A percentile compares a stretch with the other conserved stretches of the same genome.
These are phyloP conservation scores for Notoglanidium macrostoma DNA, from an alignment of 2,797 vertebrate genomes.

Conservation along the genomic window DNA sequence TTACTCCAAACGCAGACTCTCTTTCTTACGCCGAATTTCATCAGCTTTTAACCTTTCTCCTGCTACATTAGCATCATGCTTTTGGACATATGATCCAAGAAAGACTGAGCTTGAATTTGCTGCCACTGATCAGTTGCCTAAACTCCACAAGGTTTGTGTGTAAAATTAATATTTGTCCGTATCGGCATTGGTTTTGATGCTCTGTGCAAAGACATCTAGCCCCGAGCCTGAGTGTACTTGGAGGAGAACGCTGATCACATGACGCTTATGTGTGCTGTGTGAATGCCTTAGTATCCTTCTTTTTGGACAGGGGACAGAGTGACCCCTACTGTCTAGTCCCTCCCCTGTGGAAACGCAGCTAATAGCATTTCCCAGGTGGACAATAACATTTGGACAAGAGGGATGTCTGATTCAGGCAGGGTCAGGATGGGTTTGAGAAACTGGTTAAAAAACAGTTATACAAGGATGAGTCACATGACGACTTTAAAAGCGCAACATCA, in stretches of 20 bases:
- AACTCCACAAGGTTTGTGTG: not conserved
- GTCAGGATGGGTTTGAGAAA: not conserved
- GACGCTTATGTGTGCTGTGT: not conserved
- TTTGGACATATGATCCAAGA: not conserved
- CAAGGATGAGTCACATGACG: not conserved
- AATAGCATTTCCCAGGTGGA: not conserved
- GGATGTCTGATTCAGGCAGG: not conserved
- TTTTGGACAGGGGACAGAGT: constrained; percentile 20
- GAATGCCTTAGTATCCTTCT: not conserved
- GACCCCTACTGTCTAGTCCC: constrained; percentile 37
- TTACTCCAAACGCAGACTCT: not conserved
- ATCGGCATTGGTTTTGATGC: not conserved
- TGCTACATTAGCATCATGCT: not conserved
- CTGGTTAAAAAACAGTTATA: not conserved
- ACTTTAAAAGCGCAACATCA: not conserved
- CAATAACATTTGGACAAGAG: not conserved
- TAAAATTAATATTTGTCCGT: not conserved
- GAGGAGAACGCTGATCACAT: constrained; percentile 17
- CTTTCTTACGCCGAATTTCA: constrained; percentile 16
- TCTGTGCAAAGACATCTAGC: not conserved
- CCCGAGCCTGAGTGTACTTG: not conserved
- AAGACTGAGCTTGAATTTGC: not conserved
- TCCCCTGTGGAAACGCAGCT: not conserved
- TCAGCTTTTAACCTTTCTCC: constrained; percentile 29
- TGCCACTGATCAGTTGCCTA: not conserved